A percentile compares a stretch with the other conserved stretches of the same genome.
Evolutionary conservation across 2,797 vertebrate genomes (phyloP).

Genomic region (Cichlasoma orientale): DNA sequence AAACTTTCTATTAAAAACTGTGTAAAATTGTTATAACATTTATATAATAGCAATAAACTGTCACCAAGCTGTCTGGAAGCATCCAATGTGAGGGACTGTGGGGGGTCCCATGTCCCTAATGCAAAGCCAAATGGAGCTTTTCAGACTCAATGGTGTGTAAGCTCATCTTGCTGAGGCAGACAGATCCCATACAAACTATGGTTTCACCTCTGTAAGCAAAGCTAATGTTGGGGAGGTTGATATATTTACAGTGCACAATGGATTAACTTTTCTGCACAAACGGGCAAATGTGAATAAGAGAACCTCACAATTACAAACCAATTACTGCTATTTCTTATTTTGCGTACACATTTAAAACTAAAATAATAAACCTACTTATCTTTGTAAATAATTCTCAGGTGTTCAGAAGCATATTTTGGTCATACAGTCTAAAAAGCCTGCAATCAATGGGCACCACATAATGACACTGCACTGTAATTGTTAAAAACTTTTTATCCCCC

Average conservation of each 20-base stretch:
- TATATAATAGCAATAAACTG: conserved; percentile 28
- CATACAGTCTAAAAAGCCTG: not conserved
- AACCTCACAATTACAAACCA: not conserved
- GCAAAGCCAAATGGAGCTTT: conserved; percentile 80
- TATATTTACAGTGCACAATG: conserved; percentile 59
- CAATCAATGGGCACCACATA: not conserved
- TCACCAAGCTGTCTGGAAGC: conserved; percentile 71
- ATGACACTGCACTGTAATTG: not conserved
- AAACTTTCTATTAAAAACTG: not conserved
- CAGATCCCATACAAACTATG: conserved; percentile 79
- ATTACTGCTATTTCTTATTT: not conserved
- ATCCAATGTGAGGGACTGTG: conserved; percentile 60
- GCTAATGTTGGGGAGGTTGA: conserved; percentile 70
- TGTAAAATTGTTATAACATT: not conserved
- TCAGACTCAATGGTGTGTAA: conserved; percentile 80
- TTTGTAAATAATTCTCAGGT: not conserved
- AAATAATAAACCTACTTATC: not conserved
- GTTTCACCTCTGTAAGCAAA: conserved; percentile 86
- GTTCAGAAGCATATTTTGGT: not conserved
- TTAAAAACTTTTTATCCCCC: not conserved
- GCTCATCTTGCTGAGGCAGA: conserved; percentile 81
- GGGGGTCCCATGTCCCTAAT: conserved; percentile 70
- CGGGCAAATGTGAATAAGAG: not conserved
- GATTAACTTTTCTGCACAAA: not conserved
- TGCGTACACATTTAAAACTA: not conserved